Percentiles rank a stretch among this genome's conserved stretches.
Conservation (phyloP, 1,140 invertebrate genomes). For the Scaptomyza pallida region DNA sequence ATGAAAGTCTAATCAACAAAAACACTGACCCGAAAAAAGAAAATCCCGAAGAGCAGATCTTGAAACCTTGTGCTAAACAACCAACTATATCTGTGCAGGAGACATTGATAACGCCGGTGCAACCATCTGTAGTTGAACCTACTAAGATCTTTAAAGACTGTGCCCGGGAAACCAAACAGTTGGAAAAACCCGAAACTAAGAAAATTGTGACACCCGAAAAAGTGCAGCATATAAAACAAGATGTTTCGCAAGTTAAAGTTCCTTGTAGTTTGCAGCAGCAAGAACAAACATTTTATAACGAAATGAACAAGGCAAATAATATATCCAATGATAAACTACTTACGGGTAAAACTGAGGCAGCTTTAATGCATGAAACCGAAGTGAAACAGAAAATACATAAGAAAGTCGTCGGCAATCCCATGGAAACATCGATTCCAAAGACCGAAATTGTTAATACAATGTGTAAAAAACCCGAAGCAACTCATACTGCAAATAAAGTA, state of each 20-base stretch:
- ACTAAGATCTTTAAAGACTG: slow-evolving; percentile 6
- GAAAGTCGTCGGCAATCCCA: slow-evolving; percentile 30
- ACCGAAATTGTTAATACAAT: slow-evolving; percentile 15
- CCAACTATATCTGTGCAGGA: neutral
- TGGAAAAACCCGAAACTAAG: slow-evolving; percentile 11
- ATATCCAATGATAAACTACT: neutral
- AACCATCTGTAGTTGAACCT: neutral
- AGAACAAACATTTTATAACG: slow-evolving; percentile 6
- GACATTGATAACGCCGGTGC: neutral
- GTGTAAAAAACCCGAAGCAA: slow-evolving; percentile 46
- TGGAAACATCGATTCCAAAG: slow-evolving; percentile 32
- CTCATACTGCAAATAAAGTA: slow-evolving; percentile 24
- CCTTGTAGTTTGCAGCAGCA: neutral
- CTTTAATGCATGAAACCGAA: slow-evolving; percentile 23
- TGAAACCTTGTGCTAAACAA: neutral
- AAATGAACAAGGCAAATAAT: slow-evolving; percentile 6
- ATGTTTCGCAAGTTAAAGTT: neutral
- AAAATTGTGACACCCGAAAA: neutral
- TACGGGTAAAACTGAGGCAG: slow-evolving; percentile 6
- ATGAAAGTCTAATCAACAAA: neutral
- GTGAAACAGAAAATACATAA: slow-evolving; percentile 52
- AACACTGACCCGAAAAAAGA: neutral
- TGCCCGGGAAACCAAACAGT: slow-evolving; percentile 13
- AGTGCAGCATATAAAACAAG: slow-evolving; percentile 1
- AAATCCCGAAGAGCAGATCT: neutral